Evolutionary conservation across 2,888 invertebrate genomes (phyloP), one percentile per base, ranked within the genome.

Genomic region (Lasioglossum calceatum): DNA sequence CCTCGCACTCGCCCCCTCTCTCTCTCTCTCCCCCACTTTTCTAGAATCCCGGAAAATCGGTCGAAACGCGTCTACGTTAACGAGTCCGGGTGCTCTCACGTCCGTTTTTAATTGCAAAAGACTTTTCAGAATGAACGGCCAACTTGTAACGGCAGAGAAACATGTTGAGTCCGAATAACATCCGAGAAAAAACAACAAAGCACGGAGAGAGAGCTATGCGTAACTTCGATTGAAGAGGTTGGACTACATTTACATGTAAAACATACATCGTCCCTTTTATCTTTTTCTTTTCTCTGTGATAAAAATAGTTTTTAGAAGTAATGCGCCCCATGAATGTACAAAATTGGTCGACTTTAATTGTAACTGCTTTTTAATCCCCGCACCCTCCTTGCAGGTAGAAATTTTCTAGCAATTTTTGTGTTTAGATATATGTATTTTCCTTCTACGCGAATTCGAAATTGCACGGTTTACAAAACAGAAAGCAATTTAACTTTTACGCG

Each of bases 61-160:
- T 58, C 47, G 79, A 61, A 76, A 84, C 72, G 71, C 76, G 79
- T 77, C 76, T 72, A 47, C 79, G n/a, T 84, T 71, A 72, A 79
- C 71, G 76, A 76, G 61, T 61, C 32, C 27, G 72, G 19, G 64
- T 27, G 64, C 50, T 50, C 14, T 61, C 42, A 16, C 50, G 61
- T 54, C 36, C 79, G 75, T 71, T 79, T 85, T 85, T 85, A 85
- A 85, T 85, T 79, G 85, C 85, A 67, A 79, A 85, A 76, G 47
- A 85, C 39, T 79, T 64, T 76, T 61, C 54, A n/a, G 47, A 64
- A 79, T 50, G 72, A 39, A 85, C 44, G 72, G 75, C n/a, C 58
- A 44, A 76, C 76, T 32, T 39, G 39, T 71, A 75, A 71, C 42
- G 44, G 64, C 39, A 39, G 12, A 23, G 71, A 12, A 36, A 39